Evolutionary conservation across 1,140 invertebrate species (phyloP).

Genomic region (Ostrea denselamellosa): DNA sequence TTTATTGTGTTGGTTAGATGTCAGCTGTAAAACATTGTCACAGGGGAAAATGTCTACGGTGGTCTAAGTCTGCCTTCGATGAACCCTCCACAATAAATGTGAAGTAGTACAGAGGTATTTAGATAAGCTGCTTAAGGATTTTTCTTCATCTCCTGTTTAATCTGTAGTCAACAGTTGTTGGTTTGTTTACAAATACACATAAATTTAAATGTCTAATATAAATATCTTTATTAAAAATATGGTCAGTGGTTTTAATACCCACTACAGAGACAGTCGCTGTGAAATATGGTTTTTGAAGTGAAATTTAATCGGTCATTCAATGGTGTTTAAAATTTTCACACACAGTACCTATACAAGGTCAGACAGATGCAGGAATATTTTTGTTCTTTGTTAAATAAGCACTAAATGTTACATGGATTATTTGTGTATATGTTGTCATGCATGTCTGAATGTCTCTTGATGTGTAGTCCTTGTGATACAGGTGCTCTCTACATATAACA

Average conservation of each 20-base stretch:
- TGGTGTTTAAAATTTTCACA: background rate
- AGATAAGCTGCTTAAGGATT: background rate
- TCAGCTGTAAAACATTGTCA: background rate
- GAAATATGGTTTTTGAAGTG: constrained; percentile 1
- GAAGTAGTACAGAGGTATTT: background rate
- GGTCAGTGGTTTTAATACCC: background rate
- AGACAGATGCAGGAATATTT: background rate
- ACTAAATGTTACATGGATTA: background rate
- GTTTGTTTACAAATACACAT: background rate
- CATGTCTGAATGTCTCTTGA: background rate
- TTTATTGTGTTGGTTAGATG: background rate
- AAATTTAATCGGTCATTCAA: constrained; percentile 18
- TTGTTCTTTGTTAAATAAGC: background rate
- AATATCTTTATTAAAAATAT: constrained; percentile 4
- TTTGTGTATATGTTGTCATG: background rate
- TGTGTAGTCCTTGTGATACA: too few species aligned
- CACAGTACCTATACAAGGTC: background rate
- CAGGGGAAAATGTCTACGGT: background rate
- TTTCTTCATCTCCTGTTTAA: background rate
- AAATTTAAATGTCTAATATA: background rate
- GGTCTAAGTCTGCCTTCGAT: background rate
- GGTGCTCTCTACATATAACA: too few species aligned
- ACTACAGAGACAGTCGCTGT: background rate
- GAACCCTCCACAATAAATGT: background rate
- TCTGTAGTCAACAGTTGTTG: background rate